These are phyloP conservation scores for Amphiprion clarkii DNA, from an alignment of 2,797 vertebrate genomes.

Conservation along the genomic window DNA sequence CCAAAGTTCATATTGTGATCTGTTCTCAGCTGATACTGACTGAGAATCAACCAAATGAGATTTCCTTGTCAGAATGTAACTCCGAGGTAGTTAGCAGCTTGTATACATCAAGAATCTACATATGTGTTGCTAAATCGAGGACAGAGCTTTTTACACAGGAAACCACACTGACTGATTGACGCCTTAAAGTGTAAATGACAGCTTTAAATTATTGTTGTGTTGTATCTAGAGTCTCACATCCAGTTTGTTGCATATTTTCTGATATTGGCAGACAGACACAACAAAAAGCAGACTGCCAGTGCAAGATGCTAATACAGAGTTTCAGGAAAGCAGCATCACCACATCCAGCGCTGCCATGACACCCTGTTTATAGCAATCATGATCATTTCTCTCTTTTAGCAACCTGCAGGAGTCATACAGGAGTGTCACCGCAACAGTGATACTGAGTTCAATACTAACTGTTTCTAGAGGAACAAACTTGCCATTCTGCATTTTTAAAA, in stretches of 20 bases:
- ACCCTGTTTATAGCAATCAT: not conserved
- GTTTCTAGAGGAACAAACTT: not conserved
- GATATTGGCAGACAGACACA: not conserved
- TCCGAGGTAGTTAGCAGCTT: not conserved
- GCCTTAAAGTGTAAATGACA: not conserved
- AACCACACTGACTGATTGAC: constrained; percentile 10
- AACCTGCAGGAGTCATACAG: not conserved
- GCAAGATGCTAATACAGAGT: not conserved
- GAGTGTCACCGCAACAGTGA: not conserved
- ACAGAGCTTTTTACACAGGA: constrained; percentile 30
- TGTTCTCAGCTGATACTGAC: not conserved
- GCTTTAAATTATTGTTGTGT: not conserved
- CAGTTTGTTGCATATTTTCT: too few relatives aligned
- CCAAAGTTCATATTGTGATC: not conserved
- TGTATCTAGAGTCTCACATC: not conserved
- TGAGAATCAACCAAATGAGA: not conserved
- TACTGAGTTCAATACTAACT: not conserved
- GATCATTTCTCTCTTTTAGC: not conserved
- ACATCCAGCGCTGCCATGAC: not conserved
- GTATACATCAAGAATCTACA: not conserved
- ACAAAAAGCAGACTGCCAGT: too few relatives aligned
- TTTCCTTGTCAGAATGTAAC: not conserved
- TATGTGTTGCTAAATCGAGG: not conserved
- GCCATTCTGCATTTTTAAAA: not conserved
- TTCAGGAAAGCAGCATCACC: not conserved